phyloP scores from a whole-genome alignment of 2,113 vertebrate species.

The Callospermophilus lateralis region DNA sequence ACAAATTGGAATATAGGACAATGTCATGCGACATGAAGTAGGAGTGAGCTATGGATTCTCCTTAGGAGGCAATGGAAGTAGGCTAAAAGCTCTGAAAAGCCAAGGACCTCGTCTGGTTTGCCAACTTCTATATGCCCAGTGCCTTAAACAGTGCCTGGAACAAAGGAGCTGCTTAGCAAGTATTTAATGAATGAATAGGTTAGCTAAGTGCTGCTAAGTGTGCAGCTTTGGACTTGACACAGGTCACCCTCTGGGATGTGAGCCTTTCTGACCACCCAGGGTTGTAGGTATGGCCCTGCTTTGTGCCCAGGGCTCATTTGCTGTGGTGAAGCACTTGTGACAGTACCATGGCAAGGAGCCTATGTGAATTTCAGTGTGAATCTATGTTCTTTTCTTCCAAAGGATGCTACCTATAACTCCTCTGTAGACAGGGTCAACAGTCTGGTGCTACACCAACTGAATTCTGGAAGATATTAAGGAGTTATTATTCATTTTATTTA shows the following conservation, averaged over 20 bases:
- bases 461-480: not conserved
- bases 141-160: not conserved
- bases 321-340: not conserved
- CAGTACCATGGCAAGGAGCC: not conserved
- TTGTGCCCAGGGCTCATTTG: not conserved
- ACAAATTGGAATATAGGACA: not conserved
- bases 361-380: not conserved
- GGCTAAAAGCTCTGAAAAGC: not conserved
- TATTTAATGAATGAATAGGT: not conserved
- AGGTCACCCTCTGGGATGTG: not conserved
- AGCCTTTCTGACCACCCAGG: not conserved
- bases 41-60: not conserved
- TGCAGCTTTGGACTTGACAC: not conserved
- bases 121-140: not conserved
- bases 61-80: not conserved
- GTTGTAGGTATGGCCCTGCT: not conserved
- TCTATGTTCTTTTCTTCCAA: not conserved
- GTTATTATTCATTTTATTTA: not conserved
- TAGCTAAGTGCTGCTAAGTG: not conserved
- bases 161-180: not conserved
- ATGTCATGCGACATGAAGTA: not conserved
- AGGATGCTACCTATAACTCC: not conserved
- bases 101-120: not conserved
- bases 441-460: not conserved
- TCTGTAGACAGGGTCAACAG: not conserved